Evolutionary conservation across 2,888 invertebrate species (phyloP), one percentile per base, ranked within the genome.

Genomic region (Dorcus parallelipipedus): DNA sequence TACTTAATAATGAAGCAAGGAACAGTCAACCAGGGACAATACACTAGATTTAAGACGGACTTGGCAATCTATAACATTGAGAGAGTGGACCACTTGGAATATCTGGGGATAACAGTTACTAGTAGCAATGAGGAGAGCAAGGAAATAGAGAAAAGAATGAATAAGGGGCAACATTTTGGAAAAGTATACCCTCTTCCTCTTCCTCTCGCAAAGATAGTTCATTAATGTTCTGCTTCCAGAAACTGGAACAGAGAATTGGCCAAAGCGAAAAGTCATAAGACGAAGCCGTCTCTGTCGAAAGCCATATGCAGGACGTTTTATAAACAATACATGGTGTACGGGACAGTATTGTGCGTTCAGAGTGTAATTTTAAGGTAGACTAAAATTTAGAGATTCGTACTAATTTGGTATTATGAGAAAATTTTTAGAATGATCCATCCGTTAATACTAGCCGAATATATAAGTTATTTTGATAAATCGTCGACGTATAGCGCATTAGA

Each of bases 301-400:
- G 87, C 86, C 5, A 81, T 89, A 54, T 71, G 81, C 42, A 82
- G 82, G 64, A 84, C 86, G 7, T 89, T 87, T 75, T 81, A 84
- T 67, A 73, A 81, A 57, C 81, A 84, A 49, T 86, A 86, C 68
- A 79, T 84, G 74, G 65, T 84, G 8, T 85, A 83, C 69, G 89
- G 88, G 52, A 66, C 83, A 38, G 73, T 84, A 60, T 76, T 84
- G 49, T 84, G 83, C 49, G 63, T 87, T 49, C 73, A 86, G 55
- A 83, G 82, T 64, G 79, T 85, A 59, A 64, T 86, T 62, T 65
- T 87, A 67, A 87, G 83, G 88, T 86, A 73, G 75, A 79, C 63
- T 49, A 4, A 26, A 14, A 10, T 23, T n/a, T 10, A 33, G 26
- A 4, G 26, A 1, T 33, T 33, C 6, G 1, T 42, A 1, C 42